Conservation (phyloP, 2,113 vertebrate genomes). For the Strix aluco region DNA sequence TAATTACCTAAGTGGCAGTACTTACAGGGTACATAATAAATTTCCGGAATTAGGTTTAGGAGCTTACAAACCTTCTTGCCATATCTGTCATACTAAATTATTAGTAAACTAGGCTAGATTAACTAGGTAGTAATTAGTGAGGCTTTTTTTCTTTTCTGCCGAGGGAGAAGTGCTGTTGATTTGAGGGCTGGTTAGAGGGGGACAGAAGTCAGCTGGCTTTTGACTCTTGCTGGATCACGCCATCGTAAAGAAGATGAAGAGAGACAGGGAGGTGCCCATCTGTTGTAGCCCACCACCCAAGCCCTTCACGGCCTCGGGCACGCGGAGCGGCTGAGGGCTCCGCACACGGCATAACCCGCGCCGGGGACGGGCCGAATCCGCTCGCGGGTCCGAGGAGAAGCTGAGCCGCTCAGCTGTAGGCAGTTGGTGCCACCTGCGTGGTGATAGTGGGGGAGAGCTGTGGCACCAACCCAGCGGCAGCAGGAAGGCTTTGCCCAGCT, state of each 20-base stretch:
- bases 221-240: not conserved
- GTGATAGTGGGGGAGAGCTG: accelerated
- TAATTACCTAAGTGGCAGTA: not conserved
- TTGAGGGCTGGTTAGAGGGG: not conserved
- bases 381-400: accelerated
- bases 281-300: not conserved
- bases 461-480: not conserved
- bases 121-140: not conserved
- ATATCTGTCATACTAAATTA: not conserved
- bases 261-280: not conserved
- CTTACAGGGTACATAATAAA: not conserved
- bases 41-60: not conserved
- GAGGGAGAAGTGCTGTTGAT: not conserved
- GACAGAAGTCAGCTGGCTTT: not conserved
- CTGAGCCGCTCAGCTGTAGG: too few relatives aligned
- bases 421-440: not conserved
- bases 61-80: not conserved
- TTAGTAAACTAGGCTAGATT: not conserved
- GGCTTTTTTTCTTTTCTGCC: not conserved
- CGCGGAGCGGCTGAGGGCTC: accelerated
- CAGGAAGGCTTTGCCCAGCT: not conserved
- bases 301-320: not conserved
- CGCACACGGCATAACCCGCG: accelerated
- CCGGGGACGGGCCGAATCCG: not conserved
- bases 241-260: not conserved